Percentiles rank a stretch among this genome's conserved stretches.
phyloP scores from a whole-genome alignment of 1,140 invertebrate genomes.

The Hydropsyche tenuis region DNA sequence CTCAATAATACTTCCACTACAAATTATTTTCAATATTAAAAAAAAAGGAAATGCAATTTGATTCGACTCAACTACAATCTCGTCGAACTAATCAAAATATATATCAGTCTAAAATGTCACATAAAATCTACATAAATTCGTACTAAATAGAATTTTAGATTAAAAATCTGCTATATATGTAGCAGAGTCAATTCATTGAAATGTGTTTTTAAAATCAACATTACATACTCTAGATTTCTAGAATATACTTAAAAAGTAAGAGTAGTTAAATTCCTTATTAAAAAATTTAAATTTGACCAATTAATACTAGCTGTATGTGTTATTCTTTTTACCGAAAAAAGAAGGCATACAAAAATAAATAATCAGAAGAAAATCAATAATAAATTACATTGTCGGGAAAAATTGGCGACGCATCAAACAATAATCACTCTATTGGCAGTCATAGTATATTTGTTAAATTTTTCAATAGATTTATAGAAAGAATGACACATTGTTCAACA shows the following conservation, averaged over 20 bases:
- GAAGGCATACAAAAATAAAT: constrained; percentile 22
- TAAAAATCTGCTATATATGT: not conserved
- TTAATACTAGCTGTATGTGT: not conserved
- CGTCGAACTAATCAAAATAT: constrained; percentile 14
- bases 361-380: not conserved
- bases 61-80: constrained; percentile 5
- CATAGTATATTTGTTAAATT: too few species aligned
- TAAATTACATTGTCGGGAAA: too few species aligned
- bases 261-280: not conserved
- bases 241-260: constrained; percentile 3
- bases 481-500: too few species aligned
- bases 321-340: constrained; percentile 26
- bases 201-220: not conserved
- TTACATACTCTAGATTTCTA: not conserved
- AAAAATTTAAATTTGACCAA: not conserved
- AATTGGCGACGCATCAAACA: too few species aligned
- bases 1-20: constrained; percentile 25
- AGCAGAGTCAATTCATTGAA: not conserved
- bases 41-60: constrained; percentile 27
- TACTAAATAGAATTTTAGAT: constrained; percentile 19
- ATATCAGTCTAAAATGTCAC: constrained; percentile 31
- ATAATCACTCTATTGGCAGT: too few species aligned
- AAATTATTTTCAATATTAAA: not conserved
- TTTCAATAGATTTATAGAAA: too few species aligned
- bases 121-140: constrained; percentile 28